Evolutionary conservation across 1,140 invertebrate genomes (phyloP).

Genomic region (Formica selysi): DNA sequence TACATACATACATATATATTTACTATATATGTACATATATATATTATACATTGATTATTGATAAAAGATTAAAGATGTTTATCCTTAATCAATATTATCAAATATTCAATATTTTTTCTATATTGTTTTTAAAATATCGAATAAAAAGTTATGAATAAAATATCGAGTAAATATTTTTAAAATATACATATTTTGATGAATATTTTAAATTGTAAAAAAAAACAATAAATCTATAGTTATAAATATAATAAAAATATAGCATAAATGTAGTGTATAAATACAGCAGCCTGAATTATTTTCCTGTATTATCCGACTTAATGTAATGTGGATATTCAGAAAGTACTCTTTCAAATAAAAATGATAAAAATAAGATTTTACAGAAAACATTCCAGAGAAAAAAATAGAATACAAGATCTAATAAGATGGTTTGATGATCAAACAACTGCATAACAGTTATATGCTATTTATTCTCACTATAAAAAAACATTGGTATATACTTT

Average conservation of each 20-base stretch:
- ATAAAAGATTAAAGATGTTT: no score
- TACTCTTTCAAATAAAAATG: neutral
- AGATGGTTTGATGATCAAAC: neutral
- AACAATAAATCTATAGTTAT: no score
- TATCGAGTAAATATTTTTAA: no score
- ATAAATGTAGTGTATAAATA: no score
- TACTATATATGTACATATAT: neutral
- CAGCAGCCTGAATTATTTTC: no score
- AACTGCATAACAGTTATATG: constrained; percentile 36
- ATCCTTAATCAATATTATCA: neutral
- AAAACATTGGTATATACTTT: constrained; percentile 62
- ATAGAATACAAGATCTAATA: neutral
- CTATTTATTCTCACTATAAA: constrained; percentile 64
- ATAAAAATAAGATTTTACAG: neutral
- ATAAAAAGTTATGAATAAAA: no score
- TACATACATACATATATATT: neutral
- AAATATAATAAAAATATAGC: no score
- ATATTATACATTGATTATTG: neutral
- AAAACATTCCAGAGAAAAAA: neutral
- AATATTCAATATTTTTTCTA: no score
- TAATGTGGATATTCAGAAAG: neutral
- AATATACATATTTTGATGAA: no score
- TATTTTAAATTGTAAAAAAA: no score
- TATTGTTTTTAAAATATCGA: no score
- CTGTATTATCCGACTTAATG: no score